phyloP scores from a whole-genome alignment of 2,888 invertebrate species.

The Pandemis cinnamomeana region DNA sequence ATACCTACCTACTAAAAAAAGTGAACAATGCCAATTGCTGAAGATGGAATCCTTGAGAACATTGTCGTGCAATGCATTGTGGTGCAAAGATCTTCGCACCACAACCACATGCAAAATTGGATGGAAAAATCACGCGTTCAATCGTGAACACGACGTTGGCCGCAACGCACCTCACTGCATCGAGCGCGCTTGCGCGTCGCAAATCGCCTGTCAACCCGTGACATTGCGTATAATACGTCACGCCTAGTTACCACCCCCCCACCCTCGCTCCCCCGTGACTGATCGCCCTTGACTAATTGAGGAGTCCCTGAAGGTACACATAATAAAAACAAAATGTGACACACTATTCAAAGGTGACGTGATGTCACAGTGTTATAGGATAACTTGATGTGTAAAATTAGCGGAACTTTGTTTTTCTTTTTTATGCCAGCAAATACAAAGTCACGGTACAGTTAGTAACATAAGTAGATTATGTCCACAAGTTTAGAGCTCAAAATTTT shows the following conservation, averaged over 20 bases:
- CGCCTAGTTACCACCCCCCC: conserved; percentile 65
- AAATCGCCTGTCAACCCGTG: conserved; percentile 75
- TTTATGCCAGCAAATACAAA: neutral
- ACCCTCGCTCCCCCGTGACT: conserved; percentile 44
- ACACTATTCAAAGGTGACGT: conserved; percentile 54
- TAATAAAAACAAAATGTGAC: conserved; percentile 47
- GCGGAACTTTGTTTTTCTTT: conserved; percentile 30
- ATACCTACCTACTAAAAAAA: too few species aligned
- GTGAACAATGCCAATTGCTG: too few species aligned
- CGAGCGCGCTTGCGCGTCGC: conserved; percentile 68
- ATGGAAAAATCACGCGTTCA: neutral
- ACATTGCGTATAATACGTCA: conserved; percentile 67
- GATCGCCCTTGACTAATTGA: conserved; percentile 47
- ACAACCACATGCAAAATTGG: neutral
- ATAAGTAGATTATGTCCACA: too few species aligned
- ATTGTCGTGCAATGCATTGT: too few species aligned
- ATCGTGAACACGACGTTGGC: conserved; percentile 30
- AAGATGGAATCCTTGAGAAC: too few species aligned
- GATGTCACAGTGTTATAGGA: conserved; percentile 43
- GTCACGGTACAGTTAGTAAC: too few species aligned
- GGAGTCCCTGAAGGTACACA: conserved; percentile 51
- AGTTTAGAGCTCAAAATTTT: too few species aligned
- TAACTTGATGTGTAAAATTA: conserved; percentile 45
- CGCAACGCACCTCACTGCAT: conserved; percentile 25
- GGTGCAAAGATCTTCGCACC: neutral